phyloP scores from a whole-genome alignment of 2,888 invertebrate genomes.

The Myopa testacea region DNA sequence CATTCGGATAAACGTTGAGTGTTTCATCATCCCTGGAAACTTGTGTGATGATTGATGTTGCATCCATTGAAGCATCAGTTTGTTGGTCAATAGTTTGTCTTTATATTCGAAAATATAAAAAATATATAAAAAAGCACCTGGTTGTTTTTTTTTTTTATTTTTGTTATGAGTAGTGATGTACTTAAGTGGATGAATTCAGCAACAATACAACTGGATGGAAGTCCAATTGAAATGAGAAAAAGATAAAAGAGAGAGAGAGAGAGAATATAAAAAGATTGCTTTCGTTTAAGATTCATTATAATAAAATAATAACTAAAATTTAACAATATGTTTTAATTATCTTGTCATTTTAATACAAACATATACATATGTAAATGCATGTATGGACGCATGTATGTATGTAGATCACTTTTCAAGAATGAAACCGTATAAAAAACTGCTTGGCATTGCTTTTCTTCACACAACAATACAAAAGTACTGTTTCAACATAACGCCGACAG shows the following conservation, averaged over 20 bases:
- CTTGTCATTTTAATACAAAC: neutral
- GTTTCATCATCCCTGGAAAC: constrained; percentile 98
- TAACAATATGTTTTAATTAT: too few relatives aligned
- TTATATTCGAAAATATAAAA: constrained; percentile 29
- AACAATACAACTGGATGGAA: constrained; percentile 14
- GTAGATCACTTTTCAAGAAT: neutral
- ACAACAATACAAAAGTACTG: neutral
- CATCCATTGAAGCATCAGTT: constrained; percentile 87
- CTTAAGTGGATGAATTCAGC: constrained; percentile 1
- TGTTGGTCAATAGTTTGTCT: constrained; percentile 39
- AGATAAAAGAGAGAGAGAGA: neutral
- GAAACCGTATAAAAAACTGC: neutral
- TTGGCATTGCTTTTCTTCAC: constrained; percentile 17
- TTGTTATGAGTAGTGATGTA: neutral
- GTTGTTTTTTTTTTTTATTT: neutral
- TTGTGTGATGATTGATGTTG: constrained; percentile 98
- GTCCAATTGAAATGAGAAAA: neutral
- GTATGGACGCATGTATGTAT: neutral
- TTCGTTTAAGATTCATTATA: neutral
- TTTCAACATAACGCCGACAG: neutral
- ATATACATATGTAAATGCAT: neutral
- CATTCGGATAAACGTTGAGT: constrained; percentile 90
- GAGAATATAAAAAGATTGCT: neutral
- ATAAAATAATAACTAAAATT: too few relatives aligned
- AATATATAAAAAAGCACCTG: constrained; percentile 18